Evolutionary conservation across 2,113 vertebrate species (phyloP).

Genomic region (Scolopax mira): DNA sequence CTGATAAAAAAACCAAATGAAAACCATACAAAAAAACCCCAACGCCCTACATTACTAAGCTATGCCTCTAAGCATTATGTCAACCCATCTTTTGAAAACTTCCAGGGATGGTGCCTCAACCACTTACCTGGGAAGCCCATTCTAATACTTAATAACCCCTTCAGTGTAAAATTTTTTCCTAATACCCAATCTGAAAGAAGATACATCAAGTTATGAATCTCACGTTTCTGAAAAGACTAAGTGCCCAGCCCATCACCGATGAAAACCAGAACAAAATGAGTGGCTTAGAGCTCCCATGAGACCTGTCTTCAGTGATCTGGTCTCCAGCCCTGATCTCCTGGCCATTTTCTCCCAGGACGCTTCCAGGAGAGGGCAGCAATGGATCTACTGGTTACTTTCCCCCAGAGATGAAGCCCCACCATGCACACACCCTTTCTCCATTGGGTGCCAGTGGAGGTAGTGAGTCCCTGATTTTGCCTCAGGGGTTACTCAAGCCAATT

Average conservation of each 20-base stretch:
- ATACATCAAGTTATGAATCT: neutral
- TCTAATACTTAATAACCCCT: too few species aligned
- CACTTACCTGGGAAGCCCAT: too few species aligned
- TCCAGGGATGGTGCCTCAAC: too few species aligned
- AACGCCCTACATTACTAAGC: too few species aligned
- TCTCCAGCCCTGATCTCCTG: neutral
- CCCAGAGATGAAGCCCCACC: neutral
- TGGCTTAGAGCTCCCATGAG: neutral
- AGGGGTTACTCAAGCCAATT: conserved; percentile 8
- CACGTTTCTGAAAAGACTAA: neutral
- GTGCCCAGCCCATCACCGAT: neutral
- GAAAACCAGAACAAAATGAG: neutral
- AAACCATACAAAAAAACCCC: too few species aligned
- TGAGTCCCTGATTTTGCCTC: conserved; percentile 8
- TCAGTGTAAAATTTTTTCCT: too few species aligned
- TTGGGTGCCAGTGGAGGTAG: neutral
- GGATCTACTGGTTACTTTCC: conserved; percentile 20
- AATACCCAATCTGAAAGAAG: neutral
- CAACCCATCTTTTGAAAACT: too few species aligned
- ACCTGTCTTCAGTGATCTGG: neutral
- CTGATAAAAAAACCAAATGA: too few species aligned
- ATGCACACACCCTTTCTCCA: neutral
- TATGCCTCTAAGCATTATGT: too few species aligned
- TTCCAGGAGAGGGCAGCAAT: conserved; percentile 72
- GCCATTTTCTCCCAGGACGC: neutral